phyloP scores from a whole-genome alignment of 2,113 vertebrate species.

The Heterotilapia buettikoferi region DNA sequence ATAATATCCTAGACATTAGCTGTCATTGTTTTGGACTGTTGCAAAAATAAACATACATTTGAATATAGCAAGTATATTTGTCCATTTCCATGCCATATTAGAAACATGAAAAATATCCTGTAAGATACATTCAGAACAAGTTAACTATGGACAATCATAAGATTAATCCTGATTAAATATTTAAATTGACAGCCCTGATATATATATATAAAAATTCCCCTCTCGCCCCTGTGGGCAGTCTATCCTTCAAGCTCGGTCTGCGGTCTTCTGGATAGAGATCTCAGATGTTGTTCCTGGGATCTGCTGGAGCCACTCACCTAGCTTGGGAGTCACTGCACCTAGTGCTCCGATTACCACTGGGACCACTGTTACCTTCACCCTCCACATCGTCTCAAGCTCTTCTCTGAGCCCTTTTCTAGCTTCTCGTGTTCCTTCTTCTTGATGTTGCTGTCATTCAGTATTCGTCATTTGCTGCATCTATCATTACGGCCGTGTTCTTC shows the following conservation, averaged over 20 bases:
- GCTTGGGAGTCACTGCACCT: background rate
- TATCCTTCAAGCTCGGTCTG: background rate
- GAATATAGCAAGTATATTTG: background rate
- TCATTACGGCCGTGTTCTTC: background rate
- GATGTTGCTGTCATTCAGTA: background rate
- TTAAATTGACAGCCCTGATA: background rate
- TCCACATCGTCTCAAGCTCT: background rate
- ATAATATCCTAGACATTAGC: background rate
- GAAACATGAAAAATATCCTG: background rate
- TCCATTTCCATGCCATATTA: background rate
- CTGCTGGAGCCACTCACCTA: background rate
- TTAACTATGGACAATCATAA: background rate
- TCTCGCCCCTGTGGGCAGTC: background rate
- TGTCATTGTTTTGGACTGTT: background rate
- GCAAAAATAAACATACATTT: background rate
- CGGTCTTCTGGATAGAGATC: background rate
- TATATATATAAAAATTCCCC: background rate
- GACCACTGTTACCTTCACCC: background rate
- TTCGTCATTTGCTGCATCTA: background rate
- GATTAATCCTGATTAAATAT: background rate
- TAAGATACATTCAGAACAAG: background rate
- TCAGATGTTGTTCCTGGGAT: background rate
- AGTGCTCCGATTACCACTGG: background rate
- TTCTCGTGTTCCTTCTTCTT: background rate
- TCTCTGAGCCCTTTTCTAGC: background rate